These are phyloP conservation scores for Stegastes partitus DNA, from an alignment of 2,113 vertebrate species.

Conservation along the genomic window DNA sequence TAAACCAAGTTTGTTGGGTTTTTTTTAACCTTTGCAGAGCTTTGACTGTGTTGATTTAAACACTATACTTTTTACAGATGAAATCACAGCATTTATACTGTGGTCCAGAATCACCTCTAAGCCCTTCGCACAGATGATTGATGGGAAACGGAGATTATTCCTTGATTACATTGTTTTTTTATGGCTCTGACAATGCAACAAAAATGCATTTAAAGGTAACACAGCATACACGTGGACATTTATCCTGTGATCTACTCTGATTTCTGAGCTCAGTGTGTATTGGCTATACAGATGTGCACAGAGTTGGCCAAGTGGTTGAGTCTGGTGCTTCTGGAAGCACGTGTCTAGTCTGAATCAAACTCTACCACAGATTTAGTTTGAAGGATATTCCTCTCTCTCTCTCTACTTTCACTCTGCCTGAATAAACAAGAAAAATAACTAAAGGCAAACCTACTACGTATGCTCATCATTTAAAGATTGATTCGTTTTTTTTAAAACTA, in stretches of 20 bases:
- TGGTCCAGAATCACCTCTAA: slow-evolving; percentile 38
- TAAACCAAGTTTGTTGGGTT: not conserved
- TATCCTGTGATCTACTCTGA: not conserved
- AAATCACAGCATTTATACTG: slow-evolving; percentile 11
- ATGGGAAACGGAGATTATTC: slow-evolving; percentile 48
- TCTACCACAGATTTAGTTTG: slow-evolving; percentile 3
- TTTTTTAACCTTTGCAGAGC: slow-evolving; percentile 11
- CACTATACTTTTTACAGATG: slow-evolving; percentile 23
- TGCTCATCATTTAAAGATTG: not conserved
- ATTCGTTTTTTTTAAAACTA: not conserved
- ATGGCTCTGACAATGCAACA: slow-evolving; percentile 13
- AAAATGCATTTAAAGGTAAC: not conserved
- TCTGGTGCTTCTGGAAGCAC: not conserved
- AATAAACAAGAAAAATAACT: not conserved
- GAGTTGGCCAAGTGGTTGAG: not conserved
- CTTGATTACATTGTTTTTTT: slow-evolving; percentile 24
- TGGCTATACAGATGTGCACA: slow-evolving; percentile 4
- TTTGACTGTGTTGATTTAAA: slow-evolving; percentile 43
- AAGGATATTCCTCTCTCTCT: not conserved
- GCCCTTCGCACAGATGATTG: slow-evolving; percentile 7
- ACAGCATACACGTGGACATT: not conserved
- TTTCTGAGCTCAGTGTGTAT: not conserved
- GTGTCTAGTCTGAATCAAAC: too few species aligned
- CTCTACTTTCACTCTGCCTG: not conserved
- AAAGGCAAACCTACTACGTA: not conserved